Base-by-base conservation (phyloP, 2,888 invertebrate species). In the Lordiphosa andalusiaca region DNA sequence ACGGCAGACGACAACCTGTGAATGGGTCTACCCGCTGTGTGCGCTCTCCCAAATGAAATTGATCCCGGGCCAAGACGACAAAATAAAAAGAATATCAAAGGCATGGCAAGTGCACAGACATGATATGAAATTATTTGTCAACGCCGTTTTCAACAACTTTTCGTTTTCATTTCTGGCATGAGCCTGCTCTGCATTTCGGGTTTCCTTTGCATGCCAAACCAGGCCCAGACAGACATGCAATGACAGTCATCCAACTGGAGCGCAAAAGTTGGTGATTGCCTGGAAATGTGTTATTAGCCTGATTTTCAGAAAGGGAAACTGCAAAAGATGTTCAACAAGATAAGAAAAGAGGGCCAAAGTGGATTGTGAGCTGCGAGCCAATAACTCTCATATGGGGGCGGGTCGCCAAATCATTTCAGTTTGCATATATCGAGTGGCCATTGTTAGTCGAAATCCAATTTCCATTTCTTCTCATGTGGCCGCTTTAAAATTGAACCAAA, bases 71-170 rank as follows among this genome's bases (percentile, higher is more conserved):
- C 49, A 50, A 53, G 25, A 37, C 33, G 52, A 37, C 53, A 36
- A 25, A 33, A 25, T 30, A 30, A 30, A 37, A 53, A 50, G 53
- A 38, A 66, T 59, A 64, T 54, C 58, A 65, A 58, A 64, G 47
- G 44, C 41, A 35, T 39, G 38, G 13, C 55, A 52, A 76, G 57
- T 51, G 55, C 69, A 48, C 58, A 72, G 72, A 76, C 74, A 80
- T 81, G 74, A 80, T 76, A 83, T 81, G 77, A 81, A 81, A 83
- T 81, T 81, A 81, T 83, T 80, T 81, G 80, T 81, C 80, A 83
- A 83, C 80, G 80, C 72, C 72, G 72, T 78, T 80, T 76, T 82
- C 83, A 75, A 69, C 80, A 80, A 80, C 76, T 80, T 80, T 82
- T 82, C 69, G 60, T 67, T 78, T 82, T 78, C 67, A 69, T 71